Percentiles rank a stretch among this genome's conserved stretches.
These are phyloP conservation scores for Arizona elegans DNA, from an alignment of 2,113 vertebrate species.

Conservation along the genomic window DNA sequence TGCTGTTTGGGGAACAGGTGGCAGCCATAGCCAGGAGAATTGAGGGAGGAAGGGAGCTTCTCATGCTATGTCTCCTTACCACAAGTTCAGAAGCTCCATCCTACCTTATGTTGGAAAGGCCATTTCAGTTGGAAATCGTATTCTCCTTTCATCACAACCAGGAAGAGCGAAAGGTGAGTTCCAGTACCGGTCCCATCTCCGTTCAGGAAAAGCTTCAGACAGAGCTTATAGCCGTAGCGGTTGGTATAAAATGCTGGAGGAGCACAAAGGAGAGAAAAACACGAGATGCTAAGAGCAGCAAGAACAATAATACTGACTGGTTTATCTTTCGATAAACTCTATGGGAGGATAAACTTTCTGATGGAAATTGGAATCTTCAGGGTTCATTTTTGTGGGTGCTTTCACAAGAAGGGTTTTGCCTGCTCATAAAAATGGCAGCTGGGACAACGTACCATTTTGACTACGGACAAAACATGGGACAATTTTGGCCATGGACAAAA, in stretches of 20 bases:
- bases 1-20: background rate
- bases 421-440: background rate
- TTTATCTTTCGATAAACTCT: background rate
- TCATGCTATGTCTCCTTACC: background rate
- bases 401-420: background rate
- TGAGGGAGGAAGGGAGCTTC: background rate
- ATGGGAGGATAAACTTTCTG: background rate
- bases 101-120: conserved; percentile 81
- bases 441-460: background rate
- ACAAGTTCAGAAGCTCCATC: background rate
- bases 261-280: background rate
- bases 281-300: background rate
- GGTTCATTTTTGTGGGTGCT: background rate
- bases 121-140: conserved; percentile 74
- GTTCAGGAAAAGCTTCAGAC: conserved; percentile 73
- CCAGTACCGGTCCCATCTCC: conserved; percentile 73
- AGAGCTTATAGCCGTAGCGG: conserved; percentile 76
- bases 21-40: background rate
- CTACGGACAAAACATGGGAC: background rate
- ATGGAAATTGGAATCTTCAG: background rate
- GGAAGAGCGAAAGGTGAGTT: conserved; percentile 78
- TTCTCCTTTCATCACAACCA: conserved; percentile 78
- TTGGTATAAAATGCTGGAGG: conserved; percentile 74
- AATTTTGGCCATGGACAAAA: background rate
- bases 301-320: background rate